Conservation (phyloP, 2,113 vertebrate genomes). For the Oplegnathus fasciatus region DNA sequence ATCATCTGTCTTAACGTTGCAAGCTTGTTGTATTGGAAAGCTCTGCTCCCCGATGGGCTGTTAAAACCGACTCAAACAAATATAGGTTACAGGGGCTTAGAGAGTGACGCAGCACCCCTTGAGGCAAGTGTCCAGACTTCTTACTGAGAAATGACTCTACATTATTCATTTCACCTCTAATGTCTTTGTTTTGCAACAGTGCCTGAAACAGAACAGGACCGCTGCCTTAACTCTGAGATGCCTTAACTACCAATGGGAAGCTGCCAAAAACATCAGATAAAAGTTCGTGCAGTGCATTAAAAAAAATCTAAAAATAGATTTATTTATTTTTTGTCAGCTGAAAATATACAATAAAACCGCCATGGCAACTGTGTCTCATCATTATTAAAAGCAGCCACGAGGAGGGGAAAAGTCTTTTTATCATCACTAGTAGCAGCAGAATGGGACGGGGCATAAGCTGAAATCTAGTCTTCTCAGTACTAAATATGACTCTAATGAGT, state of each 20-base stretch:
- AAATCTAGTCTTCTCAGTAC: slow-evolving; percentile 37
- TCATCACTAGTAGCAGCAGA: slow-evolving; percentile 38
- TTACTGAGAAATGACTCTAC: slow-evolving; percentile 65
- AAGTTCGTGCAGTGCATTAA: slow-evolving; percentile 18
- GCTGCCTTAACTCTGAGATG: slow-evolving; percentile 21
- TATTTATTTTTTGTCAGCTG: slow-evolving; percentile 29
- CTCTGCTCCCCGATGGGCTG: slow-evolving; percentile 39
- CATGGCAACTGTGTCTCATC: slow-evolving; percentile 33
- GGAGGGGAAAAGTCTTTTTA: slow-evolving; percentile 30
- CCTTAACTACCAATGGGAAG: slow-evolving; percentile 28
- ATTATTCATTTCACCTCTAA: slow-evolving; percentile 72
- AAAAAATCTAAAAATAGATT: slow-evolving; percentile 51
- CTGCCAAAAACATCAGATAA: slow-evolving; percentile 42
- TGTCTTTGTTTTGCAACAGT: slow-evolving; percentile 66
- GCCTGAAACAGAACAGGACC: slow-evolving; percentile 49
- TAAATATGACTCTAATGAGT: slow-evolving; percentile 66
- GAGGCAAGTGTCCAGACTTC: slow-evolving; percentile 68
- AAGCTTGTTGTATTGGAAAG: slow-evolving; percentile 47
- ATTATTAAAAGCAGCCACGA: slow-evolving; percentile 42
- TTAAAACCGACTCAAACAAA: slow-evolving; percentile 60
- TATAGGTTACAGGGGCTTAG: slow-evolving; percentile 55
- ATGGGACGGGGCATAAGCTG: slow-evolving; percentile 26
- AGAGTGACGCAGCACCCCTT: slow-evolving; percentile 56
- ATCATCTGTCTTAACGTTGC: slow-evolving; percentile 49
- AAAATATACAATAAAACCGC: slow-evolving; percentile 49